Evolutionary conservation across 1,140 invertebrate genomes (phyloP), one percentile per base, ranked within the genome.

Genomic region (Paramacrobiotus metropolitanus): DNA sequence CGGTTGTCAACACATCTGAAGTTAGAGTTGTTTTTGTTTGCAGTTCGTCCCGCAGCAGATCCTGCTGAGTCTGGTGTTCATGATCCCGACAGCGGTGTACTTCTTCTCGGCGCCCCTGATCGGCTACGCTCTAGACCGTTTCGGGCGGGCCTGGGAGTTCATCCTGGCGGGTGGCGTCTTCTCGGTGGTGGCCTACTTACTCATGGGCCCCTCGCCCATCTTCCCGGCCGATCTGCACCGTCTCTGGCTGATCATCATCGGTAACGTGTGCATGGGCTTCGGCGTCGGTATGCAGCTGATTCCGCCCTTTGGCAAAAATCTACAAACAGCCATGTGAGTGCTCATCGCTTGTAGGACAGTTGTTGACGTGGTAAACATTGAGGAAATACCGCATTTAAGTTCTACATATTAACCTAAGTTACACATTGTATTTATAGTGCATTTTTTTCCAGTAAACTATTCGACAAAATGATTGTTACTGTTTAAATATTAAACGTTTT

Each of bases 41-140:
- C 48, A 55, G 48, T 24, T 55, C 24, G 15, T 55, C 24, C 24
- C 48, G 15, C 15, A 28, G 15, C 9, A 9, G 15, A 55, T 24
- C 9, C 48, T 55, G 4, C 24, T 55, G 48, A 55, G 48, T 55
- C 24, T 55, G 15, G 48, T 55, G 9, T 55, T 55, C 48, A 15
- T 55, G 4, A 55, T 55, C 28, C 48, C 48, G 15, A 55, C 48
- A 24, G 48, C 48, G 48, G 48, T 55, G 48, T 55, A 55, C 48
- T 55, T 55, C 15, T 55, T 55, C 48, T 55, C 24, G 4, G 15
- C 48, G 24, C 48, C 48, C 4, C 4, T 55, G 48, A 15, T 55
- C 15, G 48, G 48, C 48, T 55, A 20, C 28, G 4, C 28, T 24
- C 48, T 55, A 4, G 48, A 55, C 24, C 15, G 48, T 9, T 55